phyloP scores from a whole-genome alignment of 2,113 vertebrate species.

The Ameiurus melas region DNA sequence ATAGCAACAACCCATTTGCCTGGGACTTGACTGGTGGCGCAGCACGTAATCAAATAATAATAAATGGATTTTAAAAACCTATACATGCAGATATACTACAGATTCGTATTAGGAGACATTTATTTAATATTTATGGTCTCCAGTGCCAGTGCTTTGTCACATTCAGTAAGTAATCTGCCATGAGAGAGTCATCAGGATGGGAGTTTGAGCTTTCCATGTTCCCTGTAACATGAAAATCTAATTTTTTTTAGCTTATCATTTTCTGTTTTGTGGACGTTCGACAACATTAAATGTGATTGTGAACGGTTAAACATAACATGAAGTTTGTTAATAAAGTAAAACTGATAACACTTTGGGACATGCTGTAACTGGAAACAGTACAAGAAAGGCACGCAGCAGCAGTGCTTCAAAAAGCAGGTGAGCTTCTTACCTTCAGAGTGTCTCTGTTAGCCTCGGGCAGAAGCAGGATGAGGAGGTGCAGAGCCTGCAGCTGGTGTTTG shows the following conservation, averaged over 20 bases:
- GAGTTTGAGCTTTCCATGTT: background rate
- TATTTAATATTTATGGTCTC: background rate
- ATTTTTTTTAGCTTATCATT: background rate
- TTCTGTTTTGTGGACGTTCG: background rate
- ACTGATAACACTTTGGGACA: background rate
- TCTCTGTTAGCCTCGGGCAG: constrained; percentile 90
- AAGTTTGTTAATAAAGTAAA: background rate
- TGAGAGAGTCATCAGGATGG: background rate
- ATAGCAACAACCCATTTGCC: background rate
- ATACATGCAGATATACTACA: background rate
- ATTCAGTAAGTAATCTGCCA: background rate
- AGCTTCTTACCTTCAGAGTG: constrained; percentile 80
- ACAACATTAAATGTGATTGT: background rate
- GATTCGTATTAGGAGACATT: background rate
- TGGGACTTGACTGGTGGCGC: background rate
- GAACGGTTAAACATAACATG: background rate
- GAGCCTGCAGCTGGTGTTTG: constrained; percentile 88
- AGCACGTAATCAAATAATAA: background rate
- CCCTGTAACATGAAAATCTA: background rate
- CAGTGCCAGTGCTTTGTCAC: background rate
- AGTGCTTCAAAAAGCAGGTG: background rate
- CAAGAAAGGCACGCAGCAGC: background rate
- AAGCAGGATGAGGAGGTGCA: constrained; percentile 89
- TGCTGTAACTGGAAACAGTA: background rate
- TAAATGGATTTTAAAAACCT: background rate